Base-by-base conservation (phyloP, 2,888 invertebrate genomes). In the Alcis repandata region DNA sequence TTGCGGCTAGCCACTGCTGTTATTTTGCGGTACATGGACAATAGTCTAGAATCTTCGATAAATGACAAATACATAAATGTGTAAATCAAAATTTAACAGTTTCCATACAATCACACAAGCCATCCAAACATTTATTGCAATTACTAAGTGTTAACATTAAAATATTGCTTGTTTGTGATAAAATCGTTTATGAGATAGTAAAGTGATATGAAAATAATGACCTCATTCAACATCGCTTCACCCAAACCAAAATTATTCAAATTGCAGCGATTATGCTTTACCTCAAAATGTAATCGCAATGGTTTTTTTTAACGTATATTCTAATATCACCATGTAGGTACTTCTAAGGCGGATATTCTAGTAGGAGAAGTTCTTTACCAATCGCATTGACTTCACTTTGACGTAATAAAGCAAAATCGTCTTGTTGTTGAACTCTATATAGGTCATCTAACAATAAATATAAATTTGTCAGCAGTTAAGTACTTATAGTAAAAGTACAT, bases 121-220 rank as follows among this genome's bases (percentile, higher is more conserved):
- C 13, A 4, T 33, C 17, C 33, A 17, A 38, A 19, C 2, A 52
- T 20, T 51, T 49, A 33, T 51, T 51, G 40, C 22, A 22, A 41
- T 54, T 32, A 38, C 11, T 45, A 45, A 33, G 3, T 27, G 4
- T 22, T 27, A 33, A 40, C 32, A 33, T 32, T 38, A 27, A 48
- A 49, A 17, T 59, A 59, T 49, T 59, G 49, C 49, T 59, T 58
- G 38, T 33, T 45, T 32, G 45, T 53, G 33, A 57, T 54, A 54
- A 43, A 33, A 11, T 48, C 10, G 46, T 56, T 13, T 13, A 32
- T 56, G 9, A 49, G 48, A 40, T 40, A 48, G 40, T 22, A 46
- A 22, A 49, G 19, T 49, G 59, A 59, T 59, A 59, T 59, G 49
- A 49, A 59, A 48, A 49, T 56, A 33, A 43, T 10, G 11, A 52